phyloP scores from a whole-genome alignment of 2,797 vertebrate genomes.

The Phoebastria nigripes region DNA sequence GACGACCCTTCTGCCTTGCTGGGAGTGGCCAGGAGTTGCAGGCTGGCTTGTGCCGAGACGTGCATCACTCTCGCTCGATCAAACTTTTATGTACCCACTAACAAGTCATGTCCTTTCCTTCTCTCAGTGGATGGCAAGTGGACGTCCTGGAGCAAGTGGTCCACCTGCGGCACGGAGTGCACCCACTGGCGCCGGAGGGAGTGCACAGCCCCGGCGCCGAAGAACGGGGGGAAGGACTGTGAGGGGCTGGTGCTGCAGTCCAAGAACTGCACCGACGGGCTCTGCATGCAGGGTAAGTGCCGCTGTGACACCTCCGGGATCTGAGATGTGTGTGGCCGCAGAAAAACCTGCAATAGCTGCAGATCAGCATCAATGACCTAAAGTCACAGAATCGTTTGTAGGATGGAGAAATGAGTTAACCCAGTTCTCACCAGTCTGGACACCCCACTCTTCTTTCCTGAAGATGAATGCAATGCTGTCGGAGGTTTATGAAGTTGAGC shows the following conservation, averaged over 20 bases:
- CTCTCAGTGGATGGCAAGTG: slow-evolving; percentile 94
- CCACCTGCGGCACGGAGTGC: slow-evolving; percentile 96
- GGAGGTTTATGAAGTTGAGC: not conserved
- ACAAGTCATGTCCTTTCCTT: not conserved
- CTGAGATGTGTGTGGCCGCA: not conserved
- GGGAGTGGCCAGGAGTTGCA: not conserved
- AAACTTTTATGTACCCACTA: not conserved
- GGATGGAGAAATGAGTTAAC: not conserved
- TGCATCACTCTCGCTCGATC: fast-evolving
- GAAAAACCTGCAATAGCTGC: not conserved
- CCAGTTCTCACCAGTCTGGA: not conserved
- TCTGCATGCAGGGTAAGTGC: slow-evolving; percentile 99
- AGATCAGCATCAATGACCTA: not conserved
- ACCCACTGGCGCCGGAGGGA: slow-evolving; percentile 97
- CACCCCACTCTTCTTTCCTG: not conserved
- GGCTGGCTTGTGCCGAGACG: fast-evolving
- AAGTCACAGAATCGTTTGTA: not conserved
- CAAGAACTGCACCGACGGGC: slow-evolving; percentile 97
- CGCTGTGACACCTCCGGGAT: fast-evolving
- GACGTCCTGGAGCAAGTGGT: slow-evolving; percentile 99
- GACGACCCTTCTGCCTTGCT: not conserved
- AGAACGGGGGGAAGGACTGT: slow-evolving; percentile 96
- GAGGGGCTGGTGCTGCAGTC: slow-evolving; percentile 93
- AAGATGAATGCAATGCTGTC: not conserved
- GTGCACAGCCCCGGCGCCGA: slow-evolving; percentile 88